phyloP scores from a whole-genome alignment of 2,797 vertebrate genomes.

The Vipera ursinii region DNA sequence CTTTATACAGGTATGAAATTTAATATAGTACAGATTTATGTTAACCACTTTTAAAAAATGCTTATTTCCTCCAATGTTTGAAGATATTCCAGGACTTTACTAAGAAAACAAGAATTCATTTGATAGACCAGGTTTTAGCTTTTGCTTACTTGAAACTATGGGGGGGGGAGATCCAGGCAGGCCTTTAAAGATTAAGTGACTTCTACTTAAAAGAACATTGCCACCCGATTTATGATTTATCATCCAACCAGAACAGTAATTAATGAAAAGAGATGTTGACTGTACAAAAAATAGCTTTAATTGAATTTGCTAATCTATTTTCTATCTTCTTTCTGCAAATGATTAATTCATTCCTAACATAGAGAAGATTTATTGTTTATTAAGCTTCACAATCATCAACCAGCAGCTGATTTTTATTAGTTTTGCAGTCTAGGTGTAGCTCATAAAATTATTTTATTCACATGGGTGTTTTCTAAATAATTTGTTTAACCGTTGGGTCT shows the following conservation, averaged over 20 bases:
- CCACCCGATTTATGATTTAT: conserved; percentile 22
- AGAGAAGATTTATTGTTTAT: conserved; percentile 60
- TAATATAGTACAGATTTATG: neutral
- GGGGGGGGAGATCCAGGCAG: neutral
- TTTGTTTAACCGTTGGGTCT: conserved; percentile 61
- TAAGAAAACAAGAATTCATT: conserved; percentile 27
- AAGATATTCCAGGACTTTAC: neutral
- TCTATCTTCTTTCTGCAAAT: conserved; percentile 60
- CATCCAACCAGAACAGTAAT: conserved; percentile 34
- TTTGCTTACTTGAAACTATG: conserved; percentile 1
- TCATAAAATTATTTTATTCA: conserved; percentile 59
- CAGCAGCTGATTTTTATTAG: conserved; percentile 72
- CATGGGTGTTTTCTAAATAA: conserved; percentile 46
- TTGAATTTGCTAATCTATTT: conserved; percentile 59
- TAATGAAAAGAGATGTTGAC: conserved; percentile 45
- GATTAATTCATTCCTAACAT: conserved; percentile 52
- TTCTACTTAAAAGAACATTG: conserved; percentile 25
- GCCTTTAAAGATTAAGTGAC: conserved; percentile 36
- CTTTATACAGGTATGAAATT: neutral
- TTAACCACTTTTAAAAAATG: conserved; percentile 28
- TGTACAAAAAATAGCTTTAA: conserved; percentile 39
- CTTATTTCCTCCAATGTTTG: conserved; percentile 21
- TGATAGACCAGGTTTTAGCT: neutral
- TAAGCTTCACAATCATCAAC: conserved; percentile 61
- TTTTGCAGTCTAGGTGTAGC: conserved; percentile 69